Conservation (phyloP, 2,797 vertebrate species). For the Psittacula echo region DNA sequence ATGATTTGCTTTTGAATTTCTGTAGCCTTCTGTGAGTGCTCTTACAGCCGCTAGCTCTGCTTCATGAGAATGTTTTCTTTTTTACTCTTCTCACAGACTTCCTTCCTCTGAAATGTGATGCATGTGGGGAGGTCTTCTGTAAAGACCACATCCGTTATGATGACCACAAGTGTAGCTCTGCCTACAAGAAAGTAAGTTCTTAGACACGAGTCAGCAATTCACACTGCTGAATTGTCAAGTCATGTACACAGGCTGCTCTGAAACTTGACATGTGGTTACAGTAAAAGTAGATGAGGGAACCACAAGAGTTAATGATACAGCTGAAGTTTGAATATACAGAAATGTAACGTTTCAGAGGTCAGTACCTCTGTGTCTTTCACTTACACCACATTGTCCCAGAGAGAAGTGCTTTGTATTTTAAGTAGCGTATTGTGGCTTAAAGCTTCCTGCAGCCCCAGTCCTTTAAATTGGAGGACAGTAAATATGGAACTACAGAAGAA, state of each 20-base stretch:
- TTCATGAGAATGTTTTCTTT: background rate
- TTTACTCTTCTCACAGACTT: conserved; percentile 73
- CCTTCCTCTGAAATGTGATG: conserved; percentile 92
- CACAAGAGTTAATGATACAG: background rate
- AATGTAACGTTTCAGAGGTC: background rate
- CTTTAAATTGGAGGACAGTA: background rate
- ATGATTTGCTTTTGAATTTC: background rate
- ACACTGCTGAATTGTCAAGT: background rate
- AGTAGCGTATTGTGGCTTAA: background rate
- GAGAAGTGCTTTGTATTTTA: background rate
- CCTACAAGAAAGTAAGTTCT: conserved; percentile 88
- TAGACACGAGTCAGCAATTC: accelerated
- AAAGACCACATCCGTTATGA: conserved; percentile 90
- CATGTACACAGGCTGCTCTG: background rate
- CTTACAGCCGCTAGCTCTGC: background rate
- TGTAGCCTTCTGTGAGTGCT: background rate
- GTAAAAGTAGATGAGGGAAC: background rate
- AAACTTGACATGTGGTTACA: background rate
- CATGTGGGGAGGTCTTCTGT: conserved; percentile 90
- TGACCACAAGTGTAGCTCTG: conserved; percentile 87
- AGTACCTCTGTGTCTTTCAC: background rate
- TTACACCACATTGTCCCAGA: accelerated
- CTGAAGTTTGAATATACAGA: background rate
- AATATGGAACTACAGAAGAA: background rate
- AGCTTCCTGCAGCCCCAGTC: background rate